Percentiles rank a stretch among this genome's conserved stretches.
These are phyloP conservation scores for Ectemnius lituratus DNA, from an alignment of 2,888 invertebrate genomes.

Conservation along the genomic window DNA sequence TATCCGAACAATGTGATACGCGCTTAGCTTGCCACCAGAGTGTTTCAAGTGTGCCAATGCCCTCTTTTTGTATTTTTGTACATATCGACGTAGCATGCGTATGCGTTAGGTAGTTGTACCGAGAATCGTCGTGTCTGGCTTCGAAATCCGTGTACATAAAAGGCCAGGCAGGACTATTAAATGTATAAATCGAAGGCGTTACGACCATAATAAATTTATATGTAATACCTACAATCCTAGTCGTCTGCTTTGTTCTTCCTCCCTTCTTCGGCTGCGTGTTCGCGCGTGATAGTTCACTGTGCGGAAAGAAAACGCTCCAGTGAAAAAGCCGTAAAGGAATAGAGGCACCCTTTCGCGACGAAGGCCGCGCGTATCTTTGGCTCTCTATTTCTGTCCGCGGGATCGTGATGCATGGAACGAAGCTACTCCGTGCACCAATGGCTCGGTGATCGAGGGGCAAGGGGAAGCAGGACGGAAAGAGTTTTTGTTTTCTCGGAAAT, in stretches of 20 bases:
- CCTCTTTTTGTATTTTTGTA: conserved; percentile 74
- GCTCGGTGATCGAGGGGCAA: conserved; percentile 14
- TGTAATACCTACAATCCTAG: conserved; percentile 17
- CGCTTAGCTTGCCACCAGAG: conserved; percentile 53
- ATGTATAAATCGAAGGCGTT: conserved; percentile 53
- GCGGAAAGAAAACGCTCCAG: conserved; percentile 10
- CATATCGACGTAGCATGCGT: conserved; percentile 59
- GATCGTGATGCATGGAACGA: conserved; percentile 1
- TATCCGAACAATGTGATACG: conserved; percentile 49
- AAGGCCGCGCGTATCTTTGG: not conserved
- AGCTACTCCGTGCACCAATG: conserved; percentile 6
- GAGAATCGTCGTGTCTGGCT: not conserved
- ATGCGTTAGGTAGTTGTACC: conserved; percentile 28
- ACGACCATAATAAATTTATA: conserved; percentile 56
- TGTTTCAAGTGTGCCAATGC: conserved; percentile 73
- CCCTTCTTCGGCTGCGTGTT: not conserved
- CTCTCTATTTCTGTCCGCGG: not conserved
- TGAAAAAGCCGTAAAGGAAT: not conserved
- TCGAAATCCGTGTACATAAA: conserved; percentile 45
- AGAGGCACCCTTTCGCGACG: conserved; percentile 6
- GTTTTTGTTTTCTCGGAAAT: conserved; percentile 68
- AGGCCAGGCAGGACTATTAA: conserved; percentile 24
- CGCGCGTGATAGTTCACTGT: conserved; percentile 12
- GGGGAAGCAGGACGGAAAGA: conserved; percentile 12
- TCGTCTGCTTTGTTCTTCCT: conserved; percentile 13